phyloP scores from a whole-genome alignment of 2,888 invertebrate genomes.

The Protophormia terraenovae region DNA sequence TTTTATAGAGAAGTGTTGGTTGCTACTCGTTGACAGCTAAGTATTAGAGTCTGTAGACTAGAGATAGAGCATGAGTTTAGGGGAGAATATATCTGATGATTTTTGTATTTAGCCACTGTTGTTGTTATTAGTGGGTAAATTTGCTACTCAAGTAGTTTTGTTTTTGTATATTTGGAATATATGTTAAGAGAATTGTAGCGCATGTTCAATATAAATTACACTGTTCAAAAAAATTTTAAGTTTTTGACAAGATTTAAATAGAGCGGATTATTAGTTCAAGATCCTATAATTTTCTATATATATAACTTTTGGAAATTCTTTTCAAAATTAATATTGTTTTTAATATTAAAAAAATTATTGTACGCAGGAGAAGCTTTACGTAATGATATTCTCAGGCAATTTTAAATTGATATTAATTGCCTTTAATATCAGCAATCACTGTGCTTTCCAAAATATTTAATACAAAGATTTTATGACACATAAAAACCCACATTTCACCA shows the following conservation, averaged over 20 bases:
- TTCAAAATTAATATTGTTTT: too few species aligned
- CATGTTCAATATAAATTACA: slow-evolving; percentile 36
- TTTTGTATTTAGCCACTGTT: not conserved
- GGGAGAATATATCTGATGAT: not conserved
- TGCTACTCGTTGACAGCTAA: not conserved
- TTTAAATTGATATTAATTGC: too few species aligned
- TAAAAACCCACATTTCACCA: slow-evolving; percentile 35
- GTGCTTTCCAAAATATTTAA: slow-evolving; percentile 1
- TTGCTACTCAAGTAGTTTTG: not conserved
- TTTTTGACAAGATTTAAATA: too few species aligned
- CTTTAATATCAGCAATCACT: not conserved
- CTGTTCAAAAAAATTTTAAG: slow-evolving; percentile 15
- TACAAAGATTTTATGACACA: not conserved
- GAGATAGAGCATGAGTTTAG: not conserved
- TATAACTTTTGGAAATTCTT: too few species aligned
- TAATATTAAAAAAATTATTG: too few species aligned
- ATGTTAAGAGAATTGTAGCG: not conserved
- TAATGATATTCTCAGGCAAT: too few species aligned
- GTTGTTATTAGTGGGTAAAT: not conserved
- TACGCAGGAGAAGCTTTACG: too few species aligned
- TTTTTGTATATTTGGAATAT: not conserved
- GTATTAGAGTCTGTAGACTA: not conserved
- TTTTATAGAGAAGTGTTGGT: not conserved
- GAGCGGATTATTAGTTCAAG: too few species aligned
- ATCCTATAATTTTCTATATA: too few species aligned